Conservation (phyloP, 1,140 invertebrate species). For the Pinna nobilis region DNA sequence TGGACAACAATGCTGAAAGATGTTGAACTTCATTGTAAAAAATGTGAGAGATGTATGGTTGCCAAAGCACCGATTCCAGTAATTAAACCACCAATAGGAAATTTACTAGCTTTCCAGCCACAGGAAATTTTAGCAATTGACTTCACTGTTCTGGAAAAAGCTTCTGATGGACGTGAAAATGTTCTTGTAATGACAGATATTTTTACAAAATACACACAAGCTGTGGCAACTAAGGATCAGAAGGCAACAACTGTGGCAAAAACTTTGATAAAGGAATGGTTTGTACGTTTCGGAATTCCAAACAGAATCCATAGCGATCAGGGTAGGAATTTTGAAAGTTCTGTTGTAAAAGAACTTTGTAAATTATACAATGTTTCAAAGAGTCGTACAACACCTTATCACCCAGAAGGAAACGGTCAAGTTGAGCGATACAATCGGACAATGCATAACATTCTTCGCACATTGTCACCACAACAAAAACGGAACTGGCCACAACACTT, state of each 20-base stretch:
- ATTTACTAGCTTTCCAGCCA: conserved; percentile 30
- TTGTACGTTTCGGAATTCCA: conserved; percentile 5
- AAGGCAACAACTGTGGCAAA: conserved; percentile 16
- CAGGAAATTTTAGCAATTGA: conserved; percentile 42
- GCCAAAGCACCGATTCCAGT: conserved; percentile 20
- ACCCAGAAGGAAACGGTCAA: conserved; percentile 22
- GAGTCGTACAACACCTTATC: conserved; percentile 27
- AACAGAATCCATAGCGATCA: conserved; percentile 20
- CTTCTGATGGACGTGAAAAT: conserved; percentile 42
- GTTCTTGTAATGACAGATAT: conserved; percentile 39
- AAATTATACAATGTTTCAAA: conserved; percentile 11
- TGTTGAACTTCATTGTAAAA: conserved; percentile 10
- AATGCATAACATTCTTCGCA: conserved; percentile 17
- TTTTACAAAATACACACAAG: conserved; percentile 25
- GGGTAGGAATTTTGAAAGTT: conserved; percentile 22
- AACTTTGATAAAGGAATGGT: conserved; percentile 5
- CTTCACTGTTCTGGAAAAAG: conserved; percentile 31
- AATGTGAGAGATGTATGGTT: conserved; percentile 35
- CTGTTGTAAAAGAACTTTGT: conserved; percentile 20
- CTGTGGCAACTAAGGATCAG: conserved; percentile 19
- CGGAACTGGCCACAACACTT: conserved; percentile 2
- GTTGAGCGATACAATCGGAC: conserved; percentile 22
- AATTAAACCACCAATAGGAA: conserved; percentile 20
- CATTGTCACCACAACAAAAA: conserved; percentile 19
- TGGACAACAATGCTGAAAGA: conserved; percentile 29